Conservation (phyloP, 2,113 vertebrate species). For the Aramus guarauna region DNA sequence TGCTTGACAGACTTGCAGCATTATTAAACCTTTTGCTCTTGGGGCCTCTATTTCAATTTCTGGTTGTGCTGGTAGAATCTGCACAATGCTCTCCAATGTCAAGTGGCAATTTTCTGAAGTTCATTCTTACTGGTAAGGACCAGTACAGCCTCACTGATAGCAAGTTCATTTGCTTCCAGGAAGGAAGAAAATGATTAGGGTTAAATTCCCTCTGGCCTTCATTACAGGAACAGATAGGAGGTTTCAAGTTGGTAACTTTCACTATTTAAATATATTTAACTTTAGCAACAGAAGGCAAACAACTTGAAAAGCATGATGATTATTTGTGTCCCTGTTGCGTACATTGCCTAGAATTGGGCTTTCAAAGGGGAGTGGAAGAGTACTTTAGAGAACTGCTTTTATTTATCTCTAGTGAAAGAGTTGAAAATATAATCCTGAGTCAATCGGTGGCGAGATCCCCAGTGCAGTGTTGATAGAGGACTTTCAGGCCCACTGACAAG, state of each 20-base stretch:
- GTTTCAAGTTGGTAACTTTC: conserved; percentile 6
- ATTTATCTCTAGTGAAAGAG: neutral
- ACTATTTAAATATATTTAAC: conserved; percentile 32
- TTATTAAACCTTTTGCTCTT: conserved; percentile 55
- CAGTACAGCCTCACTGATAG: neutral
- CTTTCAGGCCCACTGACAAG: neutral
- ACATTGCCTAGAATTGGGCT: neutral
- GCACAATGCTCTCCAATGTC: neutral
- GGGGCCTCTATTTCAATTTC: conserved; percentile 22
- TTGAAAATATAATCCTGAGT: neutral
- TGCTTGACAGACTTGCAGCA: conserved; percentile 9
- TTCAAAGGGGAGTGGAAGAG: neutral
- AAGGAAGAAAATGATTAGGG: neutral
- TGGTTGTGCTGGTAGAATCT: conserved; percentile 2
- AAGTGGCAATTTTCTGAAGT: conserved; percentile 52
- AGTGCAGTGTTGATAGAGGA: neutral
- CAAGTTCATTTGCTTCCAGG: neutral
- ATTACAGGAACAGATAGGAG: conserved; percentile 24
- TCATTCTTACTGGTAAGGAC: neutral
- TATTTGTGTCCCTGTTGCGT: neutral
- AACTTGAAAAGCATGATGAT: neutral
- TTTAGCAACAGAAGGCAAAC: neutral
- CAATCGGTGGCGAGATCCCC: neutral
- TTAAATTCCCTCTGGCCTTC: conserved; percentile 44
- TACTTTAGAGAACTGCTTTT: neutral